phyloP scores from a whole-genome alignment of 2,888 invertebrate genomes.

The Limenitis camilla region DNA sequence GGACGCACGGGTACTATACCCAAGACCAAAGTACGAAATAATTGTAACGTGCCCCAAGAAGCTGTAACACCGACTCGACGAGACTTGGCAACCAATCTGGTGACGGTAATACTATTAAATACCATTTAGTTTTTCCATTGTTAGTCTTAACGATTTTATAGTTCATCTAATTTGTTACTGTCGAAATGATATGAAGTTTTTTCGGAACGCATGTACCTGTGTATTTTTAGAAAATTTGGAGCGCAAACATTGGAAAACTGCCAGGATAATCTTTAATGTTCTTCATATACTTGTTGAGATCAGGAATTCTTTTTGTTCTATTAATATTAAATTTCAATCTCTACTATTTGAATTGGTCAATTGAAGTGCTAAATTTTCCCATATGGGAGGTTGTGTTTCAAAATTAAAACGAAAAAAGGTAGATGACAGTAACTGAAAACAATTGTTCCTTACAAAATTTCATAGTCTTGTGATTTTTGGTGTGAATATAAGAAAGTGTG shows the following conservation, averaged over 20 bases:
- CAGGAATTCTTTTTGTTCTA: slow-evolving; percentile 24
- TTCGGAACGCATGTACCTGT: slow-evolving; percentile 41
- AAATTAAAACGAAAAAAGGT: slow-evolving; percentile 65
- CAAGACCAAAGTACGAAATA: slow-evolving; percentile 76
- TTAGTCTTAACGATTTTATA: not conserved
- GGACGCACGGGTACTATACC: slow-evolving; percentile 80
- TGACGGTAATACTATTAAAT: slow-evolving; percentile 46
- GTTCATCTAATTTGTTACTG: not conserved
- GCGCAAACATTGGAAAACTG: slow-evolving; percentile 52
- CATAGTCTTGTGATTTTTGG: slow-evolving; percentile 3
- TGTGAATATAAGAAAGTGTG: slow-evolving; percentile 18
- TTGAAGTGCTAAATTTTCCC: slow-evolving; percentile 25
- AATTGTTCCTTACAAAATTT: slow-evolving; percentile 1
- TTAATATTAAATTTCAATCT: slow-evolving; percentile 25
- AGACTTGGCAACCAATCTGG: slow-evolving; percentile 71
- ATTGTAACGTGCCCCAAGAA: slow-evolving; percentile 76
- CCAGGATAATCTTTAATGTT: slow-evolving; percentile 43
- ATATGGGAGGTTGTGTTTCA: slow-evolving; percentile 70
- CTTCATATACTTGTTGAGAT: slow-evolving; percentile 22
- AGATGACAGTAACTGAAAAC: slow-evolving; percentile 20
- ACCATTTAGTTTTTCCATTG: not conserved
- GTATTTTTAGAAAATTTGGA: slow-evolving; percentile 59
- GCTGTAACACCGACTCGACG: slow-evolving; percentile 76
- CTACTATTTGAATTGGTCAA: slow-evolving; percentile 8
- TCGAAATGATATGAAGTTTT: slow-evolving; percentile 43